Evolutionary conservation across 1,140 invertebrate species (phyloP).

Genomic region (Drosophila melanogaster): DNA sequence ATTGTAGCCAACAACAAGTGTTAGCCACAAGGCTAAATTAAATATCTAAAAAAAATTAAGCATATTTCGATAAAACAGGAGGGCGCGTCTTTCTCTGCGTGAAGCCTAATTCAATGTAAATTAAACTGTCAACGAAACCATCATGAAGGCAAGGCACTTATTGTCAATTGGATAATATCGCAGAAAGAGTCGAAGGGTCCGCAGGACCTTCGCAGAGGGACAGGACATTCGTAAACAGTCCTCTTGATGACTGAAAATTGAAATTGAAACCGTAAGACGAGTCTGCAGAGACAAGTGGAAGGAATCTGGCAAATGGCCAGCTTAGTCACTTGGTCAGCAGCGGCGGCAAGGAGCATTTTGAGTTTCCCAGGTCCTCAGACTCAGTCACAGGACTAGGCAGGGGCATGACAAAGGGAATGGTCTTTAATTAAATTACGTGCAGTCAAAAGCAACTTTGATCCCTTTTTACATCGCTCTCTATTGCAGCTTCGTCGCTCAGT

Average conservation of each 20-base stretch:
- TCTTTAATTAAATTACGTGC: slow-evolving; percentile 79
- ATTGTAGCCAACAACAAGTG: not conserved
- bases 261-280: slow-evolving; percentile 66
- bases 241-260: slow-evolving; percentile 72
- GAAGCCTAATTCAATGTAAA: slow-evolving; percentile 62
- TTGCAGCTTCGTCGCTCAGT: slow-evolving; percentile 12
- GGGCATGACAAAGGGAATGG: slow-evolving; percentile 60
- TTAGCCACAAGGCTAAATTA: not conserved
- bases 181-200: not conserved
- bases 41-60: not conserved
- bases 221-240: slow-evolving; percentile 59
- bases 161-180: slow-evolving; percentile 28
- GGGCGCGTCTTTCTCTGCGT: slow-evolving; percentile 11
- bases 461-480: slow-evolving; percentile 47
- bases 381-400: slow-evolving; percentile 1
- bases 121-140: slow-evolving; percentile 73
- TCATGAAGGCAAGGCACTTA: slow-evolving; percentile 24
- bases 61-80: not conserved
- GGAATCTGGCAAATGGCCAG: slow-evolving; percentile 48
- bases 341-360: slow-evolving; percentile 20
- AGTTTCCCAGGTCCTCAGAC: slow-evolving; percentile 2
- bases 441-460: slow-evolving; percentile 79
- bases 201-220: slow-evolving; percentile 15
- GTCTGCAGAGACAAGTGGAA: slow-evolving; percentile 19
- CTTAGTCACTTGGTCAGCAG: slow-evolving; percentile 50